Evolutionary conservation across 2,888 invertebrate genomes (phyloP), one percentile per base, ranked within the genome.

Genomic region (Drosophila birchii): DNA sequence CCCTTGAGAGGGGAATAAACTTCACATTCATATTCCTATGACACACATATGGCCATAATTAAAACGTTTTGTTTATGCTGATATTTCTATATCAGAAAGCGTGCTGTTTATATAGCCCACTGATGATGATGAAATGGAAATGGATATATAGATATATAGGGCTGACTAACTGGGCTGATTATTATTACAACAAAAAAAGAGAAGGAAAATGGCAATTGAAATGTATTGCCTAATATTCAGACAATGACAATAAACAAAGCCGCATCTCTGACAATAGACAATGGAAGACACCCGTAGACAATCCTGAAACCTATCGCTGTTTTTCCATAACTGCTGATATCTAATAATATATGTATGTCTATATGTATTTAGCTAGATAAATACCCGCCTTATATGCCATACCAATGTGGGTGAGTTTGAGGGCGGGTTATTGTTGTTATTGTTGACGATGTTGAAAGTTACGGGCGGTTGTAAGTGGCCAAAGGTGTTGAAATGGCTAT

Each of bases 221-320:
- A 43, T 47, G 58, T 66, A 67, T 67, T 72, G 54, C 73, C 45
- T 41, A 72, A 72, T 60, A 58, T 71, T 38, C 39, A 70, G 20
- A 71, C 66, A 64, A 68, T 68, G 45, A 29, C 69, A 43, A 61
- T 43, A 66, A 69, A 69, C 63, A 76, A 75, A 77, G 73, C 32
- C 66, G 45, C 59, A 57, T 43, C 45, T 23, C 41, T 55, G 11
- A 75, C 79, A 82, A 82, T 68, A 73, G 77, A 88, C 86, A 84
- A 86, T 76, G 83, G 62, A 36, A 68, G 62, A 45, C 8, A 16
- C 18, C 38, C 29, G 29, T 29, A 16, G 51, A 18, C 36, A 18
- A 32, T 44, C 47, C 49, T 20, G 41, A 20, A 14, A 34, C 32
- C n/a, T 32, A 53, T 54, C 53, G 62, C 59, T 61, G 34, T 72